Evolutionary conservation across 2,113 vertebrate genomes (phyloP).

Genomic region (Carassius gibelio): DNA sequence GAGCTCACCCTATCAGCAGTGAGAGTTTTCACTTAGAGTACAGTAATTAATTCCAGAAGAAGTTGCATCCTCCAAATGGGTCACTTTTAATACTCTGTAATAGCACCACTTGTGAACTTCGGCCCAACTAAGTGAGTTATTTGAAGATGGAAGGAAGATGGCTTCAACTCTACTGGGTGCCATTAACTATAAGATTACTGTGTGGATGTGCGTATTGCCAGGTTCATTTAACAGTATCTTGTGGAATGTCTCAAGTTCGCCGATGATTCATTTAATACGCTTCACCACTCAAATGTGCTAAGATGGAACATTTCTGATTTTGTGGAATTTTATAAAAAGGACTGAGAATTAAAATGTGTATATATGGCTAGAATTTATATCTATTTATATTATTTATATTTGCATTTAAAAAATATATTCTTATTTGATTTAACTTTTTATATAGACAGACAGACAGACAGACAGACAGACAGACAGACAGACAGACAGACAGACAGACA

Average conservation of each 20-base stretch:
- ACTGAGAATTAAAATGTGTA: neutral
- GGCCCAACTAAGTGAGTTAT: slow-evolving; percentile 55
- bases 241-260: slow-evolving; percentile 31
- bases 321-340: neutral
- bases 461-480: neutral
- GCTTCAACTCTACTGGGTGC: slow-evolving; percentile 12
- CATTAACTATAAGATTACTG: slow-evolving; percentile 20
- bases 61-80: slow-evolving; percentile 62
- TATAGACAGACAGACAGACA: no score
- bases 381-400: no score
- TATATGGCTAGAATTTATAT: neutral
- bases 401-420: neutral
- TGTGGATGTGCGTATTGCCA: neutral
- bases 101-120: slow-evolving; percentile 63
- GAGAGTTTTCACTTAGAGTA: slow-evolving; percentile 41
- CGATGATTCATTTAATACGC: slow-evolving; percentile 22
- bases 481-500: no score
- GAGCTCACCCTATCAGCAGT: slow-evolving; percentile 50
- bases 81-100: slow-evolving; percentile 66
- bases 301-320: neutral
- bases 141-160: neutral
- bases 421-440: neutral
- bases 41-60: slow-evolving; percentile 60
- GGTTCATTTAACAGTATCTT: slow-evolving; percentile 37
- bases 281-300: neutral